Evolutionary conservation across 2,797 vertebrate species (phyloP).

Genomic region (Gallinago solitaria): DNA sequence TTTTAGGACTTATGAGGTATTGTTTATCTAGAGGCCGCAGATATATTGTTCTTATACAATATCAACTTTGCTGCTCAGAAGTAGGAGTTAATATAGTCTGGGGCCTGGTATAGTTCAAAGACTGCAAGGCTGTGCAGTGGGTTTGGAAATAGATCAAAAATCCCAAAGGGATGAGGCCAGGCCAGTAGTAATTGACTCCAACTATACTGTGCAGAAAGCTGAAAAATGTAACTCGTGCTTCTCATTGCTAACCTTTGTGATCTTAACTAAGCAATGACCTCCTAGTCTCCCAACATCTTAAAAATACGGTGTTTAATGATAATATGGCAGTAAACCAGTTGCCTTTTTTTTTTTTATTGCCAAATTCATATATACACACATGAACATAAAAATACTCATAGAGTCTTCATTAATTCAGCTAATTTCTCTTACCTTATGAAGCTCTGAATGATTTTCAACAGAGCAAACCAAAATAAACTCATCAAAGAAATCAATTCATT

Average conservation of each 20-base stretch:
- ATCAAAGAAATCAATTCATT: not conserved
- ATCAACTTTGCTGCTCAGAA: not conserved
- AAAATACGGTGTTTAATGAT: not conserved
- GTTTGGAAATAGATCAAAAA: conserved; percentile 56
- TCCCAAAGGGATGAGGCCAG: not conserved
- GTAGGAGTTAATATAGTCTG: not conserved
- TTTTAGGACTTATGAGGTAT: not conserved
- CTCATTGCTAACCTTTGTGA: not conserved
- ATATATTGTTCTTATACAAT: not conserved
- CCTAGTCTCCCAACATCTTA: not conserved
- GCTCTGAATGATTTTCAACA: not conserved
- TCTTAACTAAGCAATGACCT: not conserved
- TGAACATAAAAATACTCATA: not conserved
- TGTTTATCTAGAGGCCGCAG: not conserved
- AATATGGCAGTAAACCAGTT: not conserved
- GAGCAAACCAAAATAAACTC: not conserved
- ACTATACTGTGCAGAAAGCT: not conserved
- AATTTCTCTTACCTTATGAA: not conserved
- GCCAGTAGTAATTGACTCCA: not conserved
- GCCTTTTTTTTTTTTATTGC: not conserved
- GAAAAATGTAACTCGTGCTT: not conserved
- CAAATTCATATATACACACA: not conserved
- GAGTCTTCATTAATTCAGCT: not conserved
- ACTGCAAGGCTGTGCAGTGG: not conserved
- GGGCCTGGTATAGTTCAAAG: conserved; percentile 3